Base-by-base conservation (phyloP, 2,888 invertebrate species). In the Branchellion lobata region DNA sequence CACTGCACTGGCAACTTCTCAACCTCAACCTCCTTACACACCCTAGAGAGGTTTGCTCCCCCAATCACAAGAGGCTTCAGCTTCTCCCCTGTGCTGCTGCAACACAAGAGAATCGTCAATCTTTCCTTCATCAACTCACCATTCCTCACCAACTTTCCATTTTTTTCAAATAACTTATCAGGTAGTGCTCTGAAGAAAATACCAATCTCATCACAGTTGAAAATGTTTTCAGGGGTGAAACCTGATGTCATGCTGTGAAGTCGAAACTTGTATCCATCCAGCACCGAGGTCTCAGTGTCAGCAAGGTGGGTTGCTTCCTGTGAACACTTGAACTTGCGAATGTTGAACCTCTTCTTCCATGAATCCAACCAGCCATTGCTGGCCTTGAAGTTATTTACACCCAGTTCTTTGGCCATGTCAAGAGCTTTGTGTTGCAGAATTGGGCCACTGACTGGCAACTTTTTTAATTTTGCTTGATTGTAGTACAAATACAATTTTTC, bases 311-410 rank as follows among this genome's bases (percentile, higher is more conserved):
- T 18, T 3, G 5, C n/a, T 57, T 57, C 24, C 5, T 57, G 24
- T 3, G 21, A n/a, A n/a, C n/a, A 3, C 21, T 24, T 57, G 24
- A 57, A 57, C 5, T 57, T 57, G 5, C 21, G 5, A 18, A 57
- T 57, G n/a, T 57, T 57, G 24, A 57, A 57, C 3, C 24, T 8
- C 21, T 57, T 57, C 21, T 57, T 57, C 61, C 61, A 57, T 14
- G 61, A 57, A 24, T 57, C 61, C 21, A 57, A 57, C 61, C 61
- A 57, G 24, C 61, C 61, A 57, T 57, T 57, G 24, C 61, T 57
- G 3, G 61, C 61, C 21, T 57, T 57, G 21, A 57, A 57, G 24
- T 57, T 24, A 14, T 57, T n/a, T 18, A 57, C 24, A 5, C 24
- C 61, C 5, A 57, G 61, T 5, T 18, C 61, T 57, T n/a, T 8